Evolutionary conservation across 2,888 invertebrate species (phyloP), one percentile per base, ranked within the genome.

Genomic region (Lamproptera curius): DNA sequence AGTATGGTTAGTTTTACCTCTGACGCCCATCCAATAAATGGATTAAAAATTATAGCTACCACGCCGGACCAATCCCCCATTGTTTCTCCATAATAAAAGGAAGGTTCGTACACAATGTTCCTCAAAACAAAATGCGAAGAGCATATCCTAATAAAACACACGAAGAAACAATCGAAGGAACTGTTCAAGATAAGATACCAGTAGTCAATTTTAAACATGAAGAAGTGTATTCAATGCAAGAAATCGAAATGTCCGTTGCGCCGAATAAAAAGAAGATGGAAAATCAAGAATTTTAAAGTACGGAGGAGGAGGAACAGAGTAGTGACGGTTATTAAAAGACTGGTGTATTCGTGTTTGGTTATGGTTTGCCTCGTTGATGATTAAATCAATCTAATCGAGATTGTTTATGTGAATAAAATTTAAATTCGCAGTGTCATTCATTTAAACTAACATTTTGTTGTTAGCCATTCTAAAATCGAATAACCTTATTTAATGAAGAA

Each of bases 241-340:
- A 20, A 20, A 20, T 6, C 20, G 20, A 20, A 20, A 6, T 20
- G 20, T 6, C 6, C 20, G 20, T 73, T 1, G 63, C 70, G 20
- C 63, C 70, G 41, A 37, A 70, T 10, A 73, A n/a, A n/a, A n/a
- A 73, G 42, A 68, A 60, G 20, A 20, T 57, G n/a, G 56, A 61
- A 1, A 59, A 61, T 6, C 60, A 65, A 8, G 53, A 58, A 0
- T 45, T 64, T 2, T 58, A 57, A 1, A 64, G 61, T 34, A 57
- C 60, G 17, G 65, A 70, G 16, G 62, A 46, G 17, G 20, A 46
- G 34, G 16, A 41, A 17, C 4, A 13, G 16, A 58, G 36, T 63
- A 59, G 51, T 54, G 58, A 38, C 63, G 61, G 51, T 53, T 61
- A 14, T 65, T 51, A 53, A 26, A 39, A 36, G 16, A 26, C 23